Evolutionary conservation across 2,113 vertebrate species (phyloP).

Genomic region (Caranx melampygus): DNA sequence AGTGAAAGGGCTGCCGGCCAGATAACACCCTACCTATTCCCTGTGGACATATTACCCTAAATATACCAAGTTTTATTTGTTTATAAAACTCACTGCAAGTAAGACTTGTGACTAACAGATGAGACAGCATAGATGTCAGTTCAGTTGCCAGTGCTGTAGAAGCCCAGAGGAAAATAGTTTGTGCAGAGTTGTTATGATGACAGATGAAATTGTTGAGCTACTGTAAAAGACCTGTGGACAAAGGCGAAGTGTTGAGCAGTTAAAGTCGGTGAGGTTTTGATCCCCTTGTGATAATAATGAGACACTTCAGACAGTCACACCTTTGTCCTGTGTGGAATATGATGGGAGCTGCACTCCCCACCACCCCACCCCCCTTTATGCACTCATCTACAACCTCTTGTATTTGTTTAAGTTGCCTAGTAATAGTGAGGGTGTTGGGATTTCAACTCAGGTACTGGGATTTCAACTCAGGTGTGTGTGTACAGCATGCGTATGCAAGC

Average conservation of each 20-base stretch:
- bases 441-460: conserved; percentile 14
- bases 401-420: conserved; percentile 52
- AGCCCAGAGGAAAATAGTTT: conserved; percentile 9
- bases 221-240: conserved; percentile 1
- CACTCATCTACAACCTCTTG: conserved; percentile 6
- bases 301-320: conserved; percentile 41
- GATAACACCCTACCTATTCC: background rate
- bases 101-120: background rate
- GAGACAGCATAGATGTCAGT: background rate
- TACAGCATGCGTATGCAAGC: conserved; percentile 5
- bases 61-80: background rate
- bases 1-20: background rate
- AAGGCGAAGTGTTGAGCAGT: conserved; percentile 4
- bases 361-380: background rate
- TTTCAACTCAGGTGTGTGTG: conserved; percentile 1
- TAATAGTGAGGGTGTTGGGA: conserved; percentile 30
- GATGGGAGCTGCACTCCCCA: conserved; percentile 27
- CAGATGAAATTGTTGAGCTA: background rate
- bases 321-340: conserved; percentile 41
- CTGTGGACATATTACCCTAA: background rate
- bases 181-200: conserved; percentile 4
- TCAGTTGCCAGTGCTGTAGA: background rate
- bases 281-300: conserved; percentile 39
- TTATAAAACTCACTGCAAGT: background rate
- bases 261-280: conserved; percentile 17